Conservation (phyloP, 2,113 vertebrate genomes). For the Setophaga kirtlandii region DNA sequence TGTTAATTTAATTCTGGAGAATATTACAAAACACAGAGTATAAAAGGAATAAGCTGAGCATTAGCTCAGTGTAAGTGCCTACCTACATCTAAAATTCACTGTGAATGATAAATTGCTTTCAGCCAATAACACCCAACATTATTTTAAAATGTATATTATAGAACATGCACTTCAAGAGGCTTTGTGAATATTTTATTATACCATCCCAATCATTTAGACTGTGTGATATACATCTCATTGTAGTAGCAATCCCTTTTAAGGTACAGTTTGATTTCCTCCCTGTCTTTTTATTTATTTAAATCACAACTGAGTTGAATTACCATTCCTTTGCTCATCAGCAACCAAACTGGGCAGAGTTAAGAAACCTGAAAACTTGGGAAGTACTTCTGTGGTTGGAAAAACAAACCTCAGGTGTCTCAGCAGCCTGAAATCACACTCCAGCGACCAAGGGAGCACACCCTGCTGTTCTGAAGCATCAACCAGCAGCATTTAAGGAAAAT, state of each 20-base stretch:
- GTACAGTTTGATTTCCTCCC: not conserved
- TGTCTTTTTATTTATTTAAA: constrained; percentile 34
- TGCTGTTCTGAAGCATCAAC: rapidly evolving
- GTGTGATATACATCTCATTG: constrained; percentile 1
- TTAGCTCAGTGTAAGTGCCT: not conserved
- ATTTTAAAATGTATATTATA: constrained; percentile 17
- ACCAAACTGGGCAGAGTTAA: not conserved
- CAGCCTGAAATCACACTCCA: not conserved
- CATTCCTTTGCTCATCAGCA: not conserved
- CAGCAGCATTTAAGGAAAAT: not conserved
- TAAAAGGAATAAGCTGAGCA: not conserved
- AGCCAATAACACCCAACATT: constrained; percentile 9
- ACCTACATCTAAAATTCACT: constrained; percentile 4
- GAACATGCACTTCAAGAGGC: constrained; percentile 2
- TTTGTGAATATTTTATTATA: constrained; percentile 38
- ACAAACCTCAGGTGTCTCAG: not conserved
- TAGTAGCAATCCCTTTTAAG: not conserved
- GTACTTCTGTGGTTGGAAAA: not conserved
- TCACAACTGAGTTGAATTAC: not conserved
- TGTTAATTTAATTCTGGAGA: not conserved
- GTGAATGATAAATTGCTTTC: constrained; percentile 18
- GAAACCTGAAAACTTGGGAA: not conserved
- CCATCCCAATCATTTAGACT: constrained; percentile 13
- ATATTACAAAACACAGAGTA: not conserved
- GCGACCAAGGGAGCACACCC: not conserved